Evolutionary conservation across 2,113 vertebrate genomes (phyloP).

Genomic region (Talpa occidentalis): DNA sequence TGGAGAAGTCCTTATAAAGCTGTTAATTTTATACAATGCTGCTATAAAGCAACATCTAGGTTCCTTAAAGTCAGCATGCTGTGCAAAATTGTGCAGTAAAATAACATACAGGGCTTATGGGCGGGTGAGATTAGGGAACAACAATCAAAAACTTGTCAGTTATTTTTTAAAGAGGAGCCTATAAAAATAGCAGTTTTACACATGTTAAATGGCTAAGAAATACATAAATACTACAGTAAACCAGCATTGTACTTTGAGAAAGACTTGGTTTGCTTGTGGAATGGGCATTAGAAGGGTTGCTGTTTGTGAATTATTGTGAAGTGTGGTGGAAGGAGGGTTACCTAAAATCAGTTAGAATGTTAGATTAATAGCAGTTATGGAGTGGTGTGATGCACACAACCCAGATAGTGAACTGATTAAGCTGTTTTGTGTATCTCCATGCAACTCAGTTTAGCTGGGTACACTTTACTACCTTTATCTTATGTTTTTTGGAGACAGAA

Average conservation of each 20-base stretch:
- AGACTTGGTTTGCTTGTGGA: neutral
- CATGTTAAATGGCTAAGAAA: constrained; percentile 15
- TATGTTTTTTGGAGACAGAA: constrained; percentile 4
- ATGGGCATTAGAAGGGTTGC: neutral
- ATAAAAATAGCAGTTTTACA: constrained; percentile 18
- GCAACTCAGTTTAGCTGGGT: neutral
- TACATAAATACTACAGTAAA: neutral
- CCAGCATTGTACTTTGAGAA: neutral
- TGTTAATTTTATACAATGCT: neutral
- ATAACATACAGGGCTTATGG: neutral
- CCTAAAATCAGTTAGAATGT: neutral
- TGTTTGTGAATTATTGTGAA: neutral
- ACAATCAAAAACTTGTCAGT: neutral
- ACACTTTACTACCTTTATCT: neutral
- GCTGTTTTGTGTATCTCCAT: neutral
- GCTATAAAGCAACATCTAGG: neutral
- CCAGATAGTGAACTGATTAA: neutral
- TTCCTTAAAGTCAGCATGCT: neutral
- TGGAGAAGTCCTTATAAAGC: neutral
- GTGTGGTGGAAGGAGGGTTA: neutral
- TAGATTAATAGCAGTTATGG: neutral
- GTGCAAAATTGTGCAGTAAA: neutral
- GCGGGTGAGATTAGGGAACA: neutral
- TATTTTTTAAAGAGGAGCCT: neutral
- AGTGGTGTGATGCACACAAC: neutral